A percentile compares a stretch with the other conserved stretches of the same genome.
Conservation (phyloP, 2,113 vertebrate genomes). For the Lota lota region DNA sequence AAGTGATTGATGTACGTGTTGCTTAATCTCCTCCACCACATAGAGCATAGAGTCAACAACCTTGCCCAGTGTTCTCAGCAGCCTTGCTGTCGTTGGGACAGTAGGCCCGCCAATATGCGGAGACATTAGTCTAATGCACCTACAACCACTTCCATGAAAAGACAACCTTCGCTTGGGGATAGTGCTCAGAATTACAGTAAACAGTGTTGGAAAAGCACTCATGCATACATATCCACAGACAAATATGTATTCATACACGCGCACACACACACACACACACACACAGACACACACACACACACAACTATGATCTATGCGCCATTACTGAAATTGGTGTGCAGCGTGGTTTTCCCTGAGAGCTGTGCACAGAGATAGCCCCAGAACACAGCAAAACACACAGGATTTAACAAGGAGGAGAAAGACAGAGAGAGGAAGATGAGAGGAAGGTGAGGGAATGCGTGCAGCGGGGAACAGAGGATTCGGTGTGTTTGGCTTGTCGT, state of each 20-base stretch:
- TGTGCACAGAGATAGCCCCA: slow-evolving; percentile 8
- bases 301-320: background rate
- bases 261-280: slow-evolving; percentile 12
- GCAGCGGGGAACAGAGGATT: background rate
- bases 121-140: too few species aligned
- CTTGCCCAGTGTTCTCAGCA: too few species aligned
- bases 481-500: background rate
- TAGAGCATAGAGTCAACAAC: too few species aligned
- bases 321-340: background rate
- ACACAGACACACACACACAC: background rate
- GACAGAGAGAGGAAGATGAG: background rate
- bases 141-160: too few species aligned
- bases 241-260: slow-evolving; percentile 5
- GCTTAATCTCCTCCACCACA: too few species aligned
- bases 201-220: background rate
- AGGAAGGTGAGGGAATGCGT: slow-evolving; percentile 2
- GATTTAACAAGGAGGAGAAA: too few species aligned
- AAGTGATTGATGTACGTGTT: too few species aligned
- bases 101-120: too few species aligned
- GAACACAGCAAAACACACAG: background rate
- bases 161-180: slow-evolving; percentile 8
- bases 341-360: slow-evolving; percentile 11
- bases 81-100: too few species aligned
- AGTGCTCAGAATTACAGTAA: background rate
- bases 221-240: slow-evolving; percentile 6